Conservation (phyloP, 2,113 vertebrate genomes). For the Opisthocomus hoazin region DNA sequence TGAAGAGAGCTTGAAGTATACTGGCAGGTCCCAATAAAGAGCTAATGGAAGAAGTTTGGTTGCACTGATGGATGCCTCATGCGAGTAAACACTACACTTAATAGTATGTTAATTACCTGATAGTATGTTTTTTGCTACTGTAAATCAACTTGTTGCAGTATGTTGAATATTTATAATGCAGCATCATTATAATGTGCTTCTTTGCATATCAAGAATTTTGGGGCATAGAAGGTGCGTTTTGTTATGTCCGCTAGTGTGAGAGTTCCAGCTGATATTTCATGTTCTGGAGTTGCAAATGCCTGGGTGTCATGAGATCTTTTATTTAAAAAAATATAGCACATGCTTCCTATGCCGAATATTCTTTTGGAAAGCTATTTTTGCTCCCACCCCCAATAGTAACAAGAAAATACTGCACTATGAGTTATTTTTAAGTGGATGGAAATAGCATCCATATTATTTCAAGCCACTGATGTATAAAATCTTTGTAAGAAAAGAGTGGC, state of each 20-base stretch:
- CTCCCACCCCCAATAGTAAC: conserved; percentile 63
- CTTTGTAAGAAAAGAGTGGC: conserved; percentile 53
- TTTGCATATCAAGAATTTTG: background rate
- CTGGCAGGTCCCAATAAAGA: background rate
- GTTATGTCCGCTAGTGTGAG: background rate
- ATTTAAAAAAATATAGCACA: conserved; percentile 43
- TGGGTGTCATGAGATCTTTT: conserved; percentile 61
- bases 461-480: conserved; percentile 64
- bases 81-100: background rate
- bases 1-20: background rate
- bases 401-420: conserved; percentile 69
- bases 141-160: background rate
- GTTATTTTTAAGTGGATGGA: conserved; percentile 74
- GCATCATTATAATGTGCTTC: background rate
- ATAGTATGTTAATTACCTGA: background rate
- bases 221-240: background rate
- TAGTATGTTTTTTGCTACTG: background rate
- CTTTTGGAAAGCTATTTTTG: conserved; percentile 70
- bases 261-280: background rate
- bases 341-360: conserved; percentile 66
- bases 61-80: background rate
- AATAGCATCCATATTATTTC: conserved; percentile 75
- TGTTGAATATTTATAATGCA: background rate
- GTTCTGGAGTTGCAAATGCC: conserved; percentile 32
- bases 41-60: background rate